A percentile compares a stretch with the other conserved stretches of the same genome.
phyloP scores from a whole-genome alignment of 2,888 invertebrate species.

The Zygaena filipendulae region DNA sequence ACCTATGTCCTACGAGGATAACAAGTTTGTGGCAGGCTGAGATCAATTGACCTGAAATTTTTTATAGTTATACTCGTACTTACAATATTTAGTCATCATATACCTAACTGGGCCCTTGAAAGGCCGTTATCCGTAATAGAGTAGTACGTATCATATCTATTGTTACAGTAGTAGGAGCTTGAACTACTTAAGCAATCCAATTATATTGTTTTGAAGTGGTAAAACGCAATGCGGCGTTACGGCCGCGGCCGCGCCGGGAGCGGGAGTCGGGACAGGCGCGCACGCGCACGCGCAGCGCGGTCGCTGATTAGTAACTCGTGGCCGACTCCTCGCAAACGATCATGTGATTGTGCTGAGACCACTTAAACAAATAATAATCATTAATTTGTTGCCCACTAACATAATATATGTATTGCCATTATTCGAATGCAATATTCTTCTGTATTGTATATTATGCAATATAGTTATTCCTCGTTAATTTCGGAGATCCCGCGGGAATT shows the following conservation, averaged over 20 bases:
- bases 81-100: too few species aligned
- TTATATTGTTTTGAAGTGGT: slow-evolving; percentile 11
- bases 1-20: too few species aligned
- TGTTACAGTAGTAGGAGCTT: too few species aligned
- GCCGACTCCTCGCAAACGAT: slow-evolving; percentile 48
- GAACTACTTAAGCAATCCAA: slow-evolving; percentile 12
- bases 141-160: too few species aligned
- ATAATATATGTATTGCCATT: slow-evolving; percentile 35
- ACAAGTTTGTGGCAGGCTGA: too few species aligned
- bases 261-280: background rate
- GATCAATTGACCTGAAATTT: too few species aligned
- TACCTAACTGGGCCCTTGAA: too few species aligned
- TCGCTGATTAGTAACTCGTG: slow-evolving; percentile 58
- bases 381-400: slow-evolving; percentile 33
- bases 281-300: background rate
- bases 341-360: slow-evolving; percentile 63
- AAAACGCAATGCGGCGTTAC: slow-evolving; percentile 7
- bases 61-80: too few species aligned
- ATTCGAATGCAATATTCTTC: slow-evolving; percentile 28
- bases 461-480: too few species aligned
- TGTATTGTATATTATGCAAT: too few species aligned
- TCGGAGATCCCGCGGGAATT: too few species aligned
- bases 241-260: slow-evolving; percentile 9
- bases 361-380: slow-evolving; percentile 67
- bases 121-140: too few species aligned